Base-by-base conservation (phyloP, 2,888 invertebrate species). In the Liopterus haemorrhoidalis region DNA sequence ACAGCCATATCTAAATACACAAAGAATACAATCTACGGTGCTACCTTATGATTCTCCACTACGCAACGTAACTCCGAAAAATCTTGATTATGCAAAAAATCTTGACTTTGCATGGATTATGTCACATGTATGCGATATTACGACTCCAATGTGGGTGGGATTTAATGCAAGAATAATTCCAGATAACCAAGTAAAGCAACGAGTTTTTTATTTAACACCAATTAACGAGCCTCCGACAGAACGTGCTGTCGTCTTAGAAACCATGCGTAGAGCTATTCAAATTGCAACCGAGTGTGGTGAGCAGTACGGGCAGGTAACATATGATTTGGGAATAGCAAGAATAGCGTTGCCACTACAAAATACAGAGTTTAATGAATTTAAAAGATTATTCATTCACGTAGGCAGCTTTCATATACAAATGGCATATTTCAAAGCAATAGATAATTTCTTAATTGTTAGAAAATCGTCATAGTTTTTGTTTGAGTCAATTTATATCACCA, bases 261-360 rank as follows among this genome's bases (percentile, higher is more conserved):
- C 54, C 5, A 44, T 58, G 47, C 20, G 14, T 30, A 36, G 40
- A 35, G 35, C 31, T 16, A 20, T 43, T 40, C 40, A 49, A 33
- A 49, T 54, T 22, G 51, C 53, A n/a, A 18, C 19, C 2, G 49
- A 56, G 48, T 55, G 48, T 43, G 22, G 46, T 20, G 41, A 53
- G 44, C 5, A 21, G 2, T 49, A 52, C 40, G 52, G 54, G 2
- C 35, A 48, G 37, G 50, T 58, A 2, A 55, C 57, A 6, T 58
- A 57, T 35, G 56, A 58, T 46, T 49, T 57, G 22, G 55, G 50
- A 11, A 54, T 57, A 11, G 28, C n/a, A n/a, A 55, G 52, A 50
- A 38, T 55, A 5, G 54, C 56, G 5, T 30, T 50, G 2, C 48
- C 46, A 45, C 48, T 57, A n/a, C 53, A 57, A 49, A 15, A 41